Evolutionary conservation across 2,888 invertebrate genomes (phyloP).

Genomic region (Drosophila subquinaria): DNA sequence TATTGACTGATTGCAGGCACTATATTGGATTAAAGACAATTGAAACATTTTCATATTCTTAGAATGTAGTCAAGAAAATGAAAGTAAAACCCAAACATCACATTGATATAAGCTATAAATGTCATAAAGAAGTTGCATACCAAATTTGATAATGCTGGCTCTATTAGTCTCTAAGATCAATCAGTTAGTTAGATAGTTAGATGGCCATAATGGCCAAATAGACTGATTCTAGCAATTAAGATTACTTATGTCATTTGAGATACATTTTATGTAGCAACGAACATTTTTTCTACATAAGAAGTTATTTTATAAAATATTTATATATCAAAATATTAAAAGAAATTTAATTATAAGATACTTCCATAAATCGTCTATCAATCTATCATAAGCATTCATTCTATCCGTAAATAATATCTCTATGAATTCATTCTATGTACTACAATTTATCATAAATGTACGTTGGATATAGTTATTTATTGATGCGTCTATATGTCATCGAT

Average conservation of each 20-base stretch:
- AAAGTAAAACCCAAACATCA: background rate
- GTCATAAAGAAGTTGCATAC: background rate
- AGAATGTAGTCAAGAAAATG: background rate
- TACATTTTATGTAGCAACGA: no score
- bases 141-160: background rate
- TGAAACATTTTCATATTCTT: background rate
- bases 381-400: no score
- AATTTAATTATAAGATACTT: no score
- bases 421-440: background rate
- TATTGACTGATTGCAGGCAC: conserved; percentile 17
- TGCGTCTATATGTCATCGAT: conserved; percentile 1
- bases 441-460: background rate
- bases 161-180: background rate
- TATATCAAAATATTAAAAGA: no score
- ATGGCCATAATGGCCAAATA: background rate
- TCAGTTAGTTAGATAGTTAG: background rate
- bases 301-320: background rate
- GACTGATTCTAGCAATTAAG: no score
- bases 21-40: background rate
- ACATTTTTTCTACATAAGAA: background rate
- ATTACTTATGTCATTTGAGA: no score
- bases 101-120: background rate
- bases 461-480: conserved; percentile 8
- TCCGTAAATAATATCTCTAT: background rate
- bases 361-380: no score